Evolutionary conservation across 92 coral and sea anemone genomes (phyloP).

Genomic region (Zoanthus solanderi): DNA sequence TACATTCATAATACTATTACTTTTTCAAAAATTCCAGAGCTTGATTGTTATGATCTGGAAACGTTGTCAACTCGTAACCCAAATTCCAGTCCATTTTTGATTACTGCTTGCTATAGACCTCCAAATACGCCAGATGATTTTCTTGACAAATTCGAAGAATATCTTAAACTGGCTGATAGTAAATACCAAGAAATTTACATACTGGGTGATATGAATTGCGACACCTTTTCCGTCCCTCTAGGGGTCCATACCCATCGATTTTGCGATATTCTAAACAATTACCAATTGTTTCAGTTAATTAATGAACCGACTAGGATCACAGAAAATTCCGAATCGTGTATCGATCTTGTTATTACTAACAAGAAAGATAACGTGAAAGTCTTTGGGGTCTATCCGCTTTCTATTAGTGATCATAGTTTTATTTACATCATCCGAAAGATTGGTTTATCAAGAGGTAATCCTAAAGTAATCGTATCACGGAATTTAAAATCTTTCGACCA

Average conservation of each 20-base stretch:
- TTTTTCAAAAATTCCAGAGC: constrained; percentile 30
- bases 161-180: constrained; percentile 29
- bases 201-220: constrained; percentile 42
- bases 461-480: neutral
- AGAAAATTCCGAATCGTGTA: constrained; percentile 34
- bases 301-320: constrained; percentile 55
- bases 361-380: constrained; percentile 26
- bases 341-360: constrained; percentile 40
- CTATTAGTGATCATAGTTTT: constrained; percentile 50
- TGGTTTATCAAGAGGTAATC: neutral
- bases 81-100: constrained; percentile 42
- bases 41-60: constrained; percentile 37
- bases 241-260: neutral
- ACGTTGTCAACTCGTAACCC: constrained; percentile 41
- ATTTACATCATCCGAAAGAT: constrained; percentile 35
- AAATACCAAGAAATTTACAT: constrained; percentile 35
- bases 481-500: no score
- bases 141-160: constrained; percentile 29
- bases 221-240: constrained; percentile 11
- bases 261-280: constrained; percentile 26
- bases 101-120: constrained; percentile 58
- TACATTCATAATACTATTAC: constrained; percentile 40
- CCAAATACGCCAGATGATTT: constrained; percentile 42
- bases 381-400: constrained; percentile 31
- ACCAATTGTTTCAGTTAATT: constrained; percentile 42